Conservation (phyloP, 2,888 invertebrate genomes). For the Nomada lathburiana region DNA sequence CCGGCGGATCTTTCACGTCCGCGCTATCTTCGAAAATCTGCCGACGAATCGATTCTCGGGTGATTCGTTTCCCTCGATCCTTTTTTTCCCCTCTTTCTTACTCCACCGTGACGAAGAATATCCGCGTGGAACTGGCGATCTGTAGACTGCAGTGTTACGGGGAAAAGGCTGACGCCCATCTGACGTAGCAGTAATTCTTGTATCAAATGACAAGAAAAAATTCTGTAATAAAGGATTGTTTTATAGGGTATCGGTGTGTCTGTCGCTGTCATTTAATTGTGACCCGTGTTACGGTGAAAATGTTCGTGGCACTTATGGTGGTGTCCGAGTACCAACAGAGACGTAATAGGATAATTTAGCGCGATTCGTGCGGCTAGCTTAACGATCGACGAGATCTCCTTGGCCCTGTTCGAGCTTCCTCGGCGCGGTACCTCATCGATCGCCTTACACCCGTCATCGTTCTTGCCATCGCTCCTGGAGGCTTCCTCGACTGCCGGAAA, state of each 20-base stretch:
- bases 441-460: conserved; percentile 36
- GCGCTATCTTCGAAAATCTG: conserved; percentile 50
- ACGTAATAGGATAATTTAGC: conserved; percentile 22
- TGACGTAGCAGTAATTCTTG: too few relatives aligned
- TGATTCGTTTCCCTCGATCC: conserved; percentile 9
- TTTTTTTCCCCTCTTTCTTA: background rate
- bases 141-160: background rate
- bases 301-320: background rate
- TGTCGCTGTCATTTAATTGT: background rate
- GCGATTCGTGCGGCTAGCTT: conserved; percentile 27
- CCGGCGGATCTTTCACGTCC: background rate
- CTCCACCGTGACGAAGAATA: background rate
- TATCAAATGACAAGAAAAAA: too few relatives aligned
- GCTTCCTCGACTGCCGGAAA: conserved; percentile 17
- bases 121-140: background rate
- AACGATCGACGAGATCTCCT: conserved; percentile 36
- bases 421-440: conserved; percentile 42
- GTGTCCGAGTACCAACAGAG: background rate
- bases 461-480: conserved; percentile 8
- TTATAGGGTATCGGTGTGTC: too few relatives aligned
- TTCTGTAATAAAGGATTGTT: too few relatives aligned
- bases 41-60: conserved; percentile 41
- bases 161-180: too few relatives aligned
- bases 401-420: conserved; percentile 40
- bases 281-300: background rate